Base-by-base conservation (phyloP, 2,888 invertebrate genomes). In the Megalurothrips usitatus region DNA sequence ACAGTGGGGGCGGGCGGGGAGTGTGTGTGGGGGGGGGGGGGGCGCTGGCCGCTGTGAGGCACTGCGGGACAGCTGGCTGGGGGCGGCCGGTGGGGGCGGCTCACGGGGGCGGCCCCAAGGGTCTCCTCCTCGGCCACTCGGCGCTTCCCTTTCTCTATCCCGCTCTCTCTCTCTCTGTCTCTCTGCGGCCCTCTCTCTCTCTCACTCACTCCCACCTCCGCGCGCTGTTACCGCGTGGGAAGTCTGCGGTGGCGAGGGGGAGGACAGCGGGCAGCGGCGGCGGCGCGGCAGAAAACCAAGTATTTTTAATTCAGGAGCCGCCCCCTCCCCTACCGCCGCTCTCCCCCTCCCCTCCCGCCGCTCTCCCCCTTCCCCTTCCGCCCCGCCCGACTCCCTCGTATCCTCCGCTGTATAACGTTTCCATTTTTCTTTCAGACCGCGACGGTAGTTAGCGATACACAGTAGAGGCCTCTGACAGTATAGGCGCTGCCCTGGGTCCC, bases 261-360 rank as follows among this genome's bases (percentile, higher is more conserved):
- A n/a, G 1, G 26, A 26, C 26, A 12, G 26, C 8, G 68, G 68
- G 23, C 23, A 3, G 68, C 68, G 23, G 9, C 9, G 68, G 11
- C 3, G 9, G 26, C 68, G n/a, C 23, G 68, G 68, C 68, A 12
- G 68, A 75, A 75, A 26, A 75, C 68, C 68, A 26, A 75, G 68
- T 75, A 75, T 75, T 75, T 75, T 75, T 75, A 75, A 75, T 75
- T 75, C 68, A 75, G 26, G 23, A 75, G 26, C 26, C 58, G 58
- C 11, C 58, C 11, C 58, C 6, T 0, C 58, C 58, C 58, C 14
- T 6, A 17, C 58, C 58, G 58, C 11, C 14, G 14, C 58, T 11
- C 14, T n/a, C 14, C 58, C 14, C 17, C 14, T 8, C 0, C 19
- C 0, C 58, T n/a, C 58, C 8, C 52, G 6, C 52, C 52, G 14